Conservation (phyloP, 2,113 vertebrate species). For the Hipposideros armiger region DNA sequence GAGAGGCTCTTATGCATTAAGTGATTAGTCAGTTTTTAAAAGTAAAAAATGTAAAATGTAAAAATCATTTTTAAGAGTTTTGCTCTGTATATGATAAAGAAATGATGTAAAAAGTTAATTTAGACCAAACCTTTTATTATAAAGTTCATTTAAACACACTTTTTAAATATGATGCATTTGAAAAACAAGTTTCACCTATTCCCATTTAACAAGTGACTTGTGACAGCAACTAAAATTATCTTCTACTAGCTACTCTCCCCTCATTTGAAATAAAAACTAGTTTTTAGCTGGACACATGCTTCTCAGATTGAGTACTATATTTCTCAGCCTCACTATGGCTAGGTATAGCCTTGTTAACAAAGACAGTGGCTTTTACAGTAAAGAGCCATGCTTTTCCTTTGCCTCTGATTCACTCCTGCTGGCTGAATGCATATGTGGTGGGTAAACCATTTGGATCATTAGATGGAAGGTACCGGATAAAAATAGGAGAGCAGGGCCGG, state of each 20-base stretch:
- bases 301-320: background rate
- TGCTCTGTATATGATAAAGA: background rate
- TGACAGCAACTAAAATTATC: background rate
- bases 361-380: background rate
- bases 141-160: background rate
- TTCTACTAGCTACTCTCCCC: background rate
- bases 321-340: background rate
- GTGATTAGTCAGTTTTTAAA: background rate
- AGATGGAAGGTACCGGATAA: background rate
- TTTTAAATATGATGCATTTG: background rate
- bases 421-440: background rate
- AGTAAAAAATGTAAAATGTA: background rate
- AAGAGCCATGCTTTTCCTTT: background rate
- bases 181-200: background rate
- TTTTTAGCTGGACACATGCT: background rate
- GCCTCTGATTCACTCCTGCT: background rate
- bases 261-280: conserved; percentile 1
- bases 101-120: background rate
- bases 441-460: background rate
- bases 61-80: background rate
- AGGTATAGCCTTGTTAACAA: background rate
- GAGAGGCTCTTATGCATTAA: background rate
- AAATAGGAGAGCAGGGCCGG: background rate
- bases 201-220: background rate
- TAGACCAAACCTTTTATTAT: background rate